A percentile compares a stretch with the other conserved stretches of the same genome.
phyloP scores from a whole-genome alignment of 2,888 invertebrate species.

The Encarsia formosa region DNA sequence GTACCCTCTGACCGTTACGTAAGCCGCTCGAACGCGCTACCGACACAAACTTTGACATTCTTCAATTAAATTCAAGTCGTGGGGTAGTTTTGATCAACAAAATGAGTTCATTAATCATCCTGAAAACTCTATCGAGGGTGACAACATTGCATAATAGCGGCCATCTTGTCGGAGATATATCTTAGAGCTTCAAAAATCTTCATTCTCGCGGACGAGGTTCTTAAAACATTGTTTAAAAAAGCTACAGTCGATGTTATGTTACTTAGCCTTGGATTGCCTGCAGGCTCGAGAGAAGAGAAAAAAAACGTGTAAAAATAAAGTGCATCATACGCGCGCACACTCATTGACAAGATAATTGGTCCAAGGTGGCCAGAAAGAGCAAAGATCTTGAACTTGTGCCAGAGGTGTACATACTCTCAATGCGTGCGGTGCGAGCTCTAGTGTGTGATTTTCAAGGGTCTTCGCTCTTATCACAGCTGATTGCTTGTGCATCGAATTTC shows the following conservation, averaged over 20 bases:
- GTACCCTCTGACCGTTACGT: neutral
- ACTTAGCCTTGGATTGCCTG: slow-evolving; percentile 18
- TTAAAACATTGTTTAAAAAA: too few species aligned
- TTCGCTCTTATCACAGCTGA: slow-evolving; percentile 9
- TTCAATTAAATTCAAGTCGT: too few species aligned
- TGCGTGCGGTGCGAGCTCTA: too few species aligned
- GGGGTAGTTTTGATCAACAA: too few species aligned
- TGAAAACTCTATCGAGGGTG: slow-evolving; percentile 4
- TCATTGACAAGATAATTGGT: slow-evolving; percentile 17
- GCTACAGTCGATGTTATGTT: too few species aligned
- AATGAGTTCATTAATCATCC: too few species aligned
- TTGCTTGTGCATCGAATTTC: too few species aligned
- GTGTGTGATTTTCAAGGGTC: too few species aligned
- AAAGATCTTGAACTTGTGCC: slow-evolving; percentile 37
- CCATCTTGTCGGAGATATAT: slow-evolving; percentile 47
- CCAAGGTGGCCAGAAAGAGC: slow-evolving; percentile 9
- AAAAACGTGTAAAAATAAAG: slow-evolving; percentile 26
- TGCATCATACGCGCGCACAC: slow-evolving; percentile 5
- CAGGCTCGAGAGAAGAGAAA: slow-evolving; percentile 15
- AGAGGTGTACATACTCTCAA: slow-evolving; percentile 5
- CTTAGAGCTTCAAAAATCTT: too few species aligned
- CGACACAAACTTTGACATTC: too few species aligned
- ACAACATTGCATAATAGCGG: slow-evolving; percentile 45
- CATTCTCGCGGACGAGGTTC: too few species aligned
- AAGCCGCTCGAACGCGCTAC: neutral